A percentile compares a stretch with the other conserved stretches of the same genome.
phyloP scores from a whole-genome alignment of 2,888 invertebrate genomes.

The Lamellibrachia satsuma region DNA sequence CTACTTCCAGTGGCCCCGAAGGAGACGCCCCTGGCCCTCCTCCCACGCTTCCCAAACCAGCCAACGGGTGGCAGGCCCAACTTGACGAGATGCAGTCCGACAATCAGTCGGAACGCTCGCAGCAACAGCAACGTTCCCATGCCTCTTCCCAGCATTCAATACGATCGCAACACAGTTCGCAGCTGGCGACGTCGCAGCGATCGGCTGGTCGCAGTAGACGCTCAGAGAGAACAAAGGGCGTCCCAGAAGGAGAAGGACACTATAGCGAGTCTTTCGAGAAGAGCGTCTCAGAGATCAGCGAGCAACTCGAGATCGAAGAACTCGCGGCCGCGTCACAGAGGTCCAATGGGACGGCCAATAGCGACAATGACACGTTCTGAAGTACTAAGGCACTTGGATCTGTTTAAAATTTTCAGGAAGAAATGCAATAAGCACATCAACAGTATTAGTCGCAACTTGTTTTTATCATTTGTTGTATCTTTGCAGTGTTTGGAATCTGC shows the following conservation, averaged over 20 bases:
- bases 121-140: not conserved
- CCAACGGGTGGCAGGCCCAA: not conserved
- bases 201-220: not conserved
- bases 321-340: not conserved
- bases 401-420: not conserved
- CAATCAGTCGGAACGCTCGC: not conserved
- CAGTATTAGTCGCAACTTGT: not conserved
- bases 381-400: not conserved
- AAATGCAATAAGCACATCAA: not conserved
- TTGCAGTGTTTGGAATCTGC: not conserved
- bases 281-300: slow-evolving; percentile 4
- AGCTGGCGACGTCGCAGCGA: not conserved
- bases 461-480: not conserved
- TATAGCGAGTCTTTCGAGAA: not conserved
- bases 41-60: not conserved
- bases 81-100: not conserved
- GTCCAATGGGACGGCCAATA: not conserved
- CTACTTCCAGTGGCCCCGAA: not conserved
- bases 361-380: slow-evolving; percentile 7
- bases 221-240: not conserved
- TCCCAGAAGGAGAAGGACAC: not conserved
- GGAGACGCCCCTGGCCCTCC: not conserved
- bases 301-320: slow-evolving; percentile 17
- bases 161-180: not conserved
- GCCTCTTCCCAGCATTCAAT: not conserved